phyloP scores from a whole-genome alignment of 2,113 vertebrate genomes.

The Leucosticte australis region DNA sequence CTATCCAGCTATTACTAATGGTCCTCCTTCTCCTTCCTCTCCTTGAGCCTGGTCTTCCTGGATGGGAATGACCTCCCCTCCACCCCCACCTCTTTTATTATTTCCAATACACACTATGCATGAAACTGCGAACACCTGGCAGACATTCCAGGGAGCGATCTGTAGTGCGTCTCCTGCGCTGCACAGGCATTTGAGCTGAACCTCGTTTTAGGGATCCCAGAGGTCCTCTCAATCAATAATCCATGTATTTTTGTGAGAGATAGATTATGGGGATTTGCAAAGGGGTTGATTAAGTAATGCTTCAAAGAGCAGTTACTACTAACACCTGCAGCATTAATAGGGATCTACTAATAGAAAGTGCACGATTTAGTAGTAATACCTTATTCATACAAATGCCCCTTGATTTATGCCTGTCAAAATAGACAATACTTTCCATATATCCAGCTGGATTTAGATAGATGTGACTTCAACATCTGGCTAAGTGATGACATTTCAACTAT shows the following conservation, averaged over 20 bases:
- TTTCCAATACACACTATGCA: slow-evolving; percentile 25
- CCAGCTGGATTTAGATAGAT: slow-evolving; percentile 40
- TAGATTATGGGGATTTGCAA: slow-evolving; percentile 78
- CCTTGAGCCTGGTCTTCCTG: slow-evolving; percentile 31
- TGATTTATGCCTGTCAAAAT: slow-evolving; percentile 64
- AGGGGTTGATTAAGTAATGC: slow-evolving; percentile 70
- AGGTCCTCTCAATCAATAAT: slow-evolving; percentile 80
- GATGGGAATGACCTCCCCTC: slow-evolving; percentile 42
- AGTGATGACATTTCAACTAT: slow-evolving; percentile 61
- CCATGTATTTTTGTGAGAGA: slow-evolving; percentile 76
- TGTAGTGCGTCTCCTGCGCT: slow-evolving; percentile 57
- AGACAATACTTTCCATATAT: slow-evolving; percentile 37
- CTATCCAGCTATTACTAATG: slow-evolving; percentile 28
- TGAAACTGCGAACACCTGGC: slow-evolving; percentile 72
- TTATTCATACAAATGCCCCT: slow-evolving; percentile 55
- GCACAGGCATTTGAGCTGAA: slow-evolving; percentile 54
- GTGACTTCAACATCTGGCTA: slow-evolving; percentile 70
- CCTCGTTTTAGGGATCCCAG: slow-evolving; percentile 72
- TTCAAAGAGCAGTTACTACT: slow-evolving; percentile 71
- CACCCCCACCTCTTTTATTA: slow-evolving; percentile 28
- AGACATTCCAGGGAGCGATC: slow-evolving; percentile 55
- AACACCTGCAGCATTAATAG: slow-evolving; percentile 78
- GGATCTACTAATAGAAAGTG: slow-evolving; percentile 71
- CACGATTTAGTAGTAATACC: slow-evolving; percentile 61
- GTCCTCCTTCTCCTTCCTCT: not conserved